These are phyloP conservation scores for Phaethon lepturus DNA, from an alignment of 2,113 vertebrate genomes.

Conservation along the genomic window DNA sequence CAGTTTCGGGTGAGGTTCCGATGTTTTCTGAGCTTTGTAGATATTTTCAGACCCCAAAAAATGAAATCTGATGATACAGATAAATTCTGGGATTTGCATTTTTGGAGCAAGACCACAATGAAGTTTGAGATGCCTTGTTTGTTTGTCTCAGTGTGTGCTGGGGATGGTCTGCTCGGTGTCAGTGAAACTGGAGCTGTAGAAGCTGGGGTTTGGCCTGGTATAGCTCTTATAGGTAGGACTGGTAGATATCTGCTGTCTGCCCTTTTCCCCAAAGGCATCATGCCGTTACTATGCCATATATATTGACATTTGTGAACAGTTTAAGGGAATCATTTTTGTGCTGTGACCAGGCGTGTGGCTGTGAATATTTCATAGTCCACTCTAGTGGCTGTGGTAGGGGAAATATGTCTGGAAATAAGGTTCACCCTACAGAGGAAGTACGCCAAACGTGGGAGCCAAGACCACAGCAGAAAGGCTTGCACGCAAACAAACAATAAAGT, in stretches of 20 bases:
- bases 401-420: not conserved
- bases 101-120: not conserved
- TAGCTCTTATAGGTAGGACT: not conserved
- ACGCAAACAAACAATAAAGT: not conserved
- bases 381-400: not conserved
- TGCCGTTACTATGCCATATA: accelerated
- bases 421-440: not conserved
- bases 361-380: not conserved
- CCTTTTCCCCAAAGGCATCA: not conserved
- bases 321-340: not conserved
- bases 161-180: not conserved
- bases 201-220: not conserved
- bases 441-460: not conserved
- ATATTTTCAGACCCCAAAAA: not conserved
- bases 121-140: not conserved
- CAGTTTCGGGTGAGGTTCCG: not conserved
- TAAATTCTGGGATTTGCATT: not conserved
- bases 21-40: slow-evolving; percentile 19
- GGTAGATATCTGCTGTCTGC: not conserved
- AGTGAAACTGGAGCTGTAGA: not conserved
- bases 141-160: not conserved
- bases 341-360: not conserved
- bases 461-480: not conserved
- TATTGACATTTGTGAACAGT: not conserved
- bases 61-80: not conserved